These are phyloP conservation scores for Poeciliopsis turrubarensis DNA, from an alignment of 2,113 vertebrate genomes.

Conservation along the genomic window DNA sequence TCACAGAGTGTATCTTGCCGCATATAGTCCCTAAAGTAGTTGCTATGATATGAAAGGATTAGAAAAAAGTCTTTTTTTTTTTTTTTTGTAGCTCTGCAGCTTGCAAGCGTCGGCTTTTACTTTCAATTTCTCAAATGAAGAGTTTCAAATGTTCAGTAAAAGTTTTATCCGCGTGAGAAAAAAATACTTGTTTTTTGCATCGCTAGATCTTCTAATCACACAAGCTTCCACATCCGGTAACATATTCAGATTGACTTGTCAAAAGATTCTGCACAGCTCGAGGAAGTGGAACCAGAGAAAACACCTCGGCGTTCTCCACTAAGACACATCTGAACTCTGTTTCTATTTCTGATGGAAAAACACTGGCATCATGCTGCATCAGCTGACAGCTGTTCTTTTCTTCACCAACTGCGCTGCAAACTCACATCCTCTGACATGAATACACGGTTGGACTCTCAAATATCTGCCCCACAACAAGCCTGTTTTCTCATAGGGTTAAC, in stretches of 20 bases:
- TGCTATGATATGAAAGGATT: too few relatives aligned
- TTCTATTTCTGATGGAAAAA: constrained; percentile 66
- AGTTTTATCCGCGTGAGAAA: neutral
- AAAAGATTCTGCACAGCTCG: constrained; percentile 6
- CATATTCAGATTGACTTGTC: constrained; percentile 1
- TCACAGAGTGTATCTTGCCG: too few relatives aligned
- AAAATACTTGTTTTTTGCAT: neutral
- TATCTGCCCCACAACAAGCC: constrained; percentile 84
- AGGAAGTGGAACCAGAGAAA: constrained; percentile 22
- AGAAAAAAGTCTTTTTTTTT: too few relatives aligned
- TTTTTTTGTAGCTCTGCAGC: neutral
- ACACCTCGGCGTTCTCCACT: constrained; percentile 19
- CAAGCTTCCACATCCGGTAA: constrained; percentile 14
- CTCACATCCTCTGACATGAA: constrained; percentile 52
- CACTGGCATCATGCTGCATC: constrained; percentile 68
- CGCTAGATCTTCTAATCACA: constrained; percentile 4
- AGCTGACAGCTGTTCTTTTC: constrained; percentile 78
- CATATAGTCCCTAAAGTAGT: too few relatives aligned
- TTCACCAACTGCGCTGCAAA: constrained; percentile 69
- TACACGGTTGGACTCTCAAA: constrained; percentile 59
- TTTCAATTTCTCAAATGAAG: neutral
- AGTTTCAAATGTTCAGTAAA: neutral
- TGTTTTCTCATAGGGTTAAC: constrained; percentile 69
- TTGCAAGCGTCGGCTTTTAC: neutral
- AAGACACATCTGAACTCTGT: constrained; percentile 32